phyloP scores from a whole-genome alignment of 2,888 invertebrate genomes.

The Apodemia duryi region DNA sequence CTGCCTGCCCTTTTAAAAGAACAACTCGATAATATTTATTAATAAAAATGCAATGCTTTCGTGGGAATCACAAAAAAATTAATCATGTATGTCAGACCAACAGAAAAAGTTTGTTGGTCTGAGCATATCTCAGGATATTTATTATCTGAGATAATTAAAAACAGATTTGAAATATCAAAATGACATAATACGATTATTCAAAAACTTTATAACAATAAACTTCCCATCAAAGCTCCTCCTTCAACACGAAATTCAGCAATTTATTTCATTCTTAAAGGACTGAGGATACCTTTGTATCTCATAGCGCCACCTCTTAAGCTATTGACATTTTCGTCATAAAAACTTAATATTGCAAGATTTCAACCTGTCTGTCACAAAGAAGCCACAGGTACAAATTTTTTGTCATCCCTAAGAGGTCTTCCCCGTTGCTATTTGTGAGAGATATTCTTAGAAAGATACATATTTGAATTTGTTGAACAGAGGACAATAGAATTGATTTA shows the following conservation, averaged over 20 bases:
- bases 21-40: too few species aligned
- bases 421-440: conserved; percentile 33
- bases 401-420: conserved; percentile 43
- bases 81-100: too few species aligned
- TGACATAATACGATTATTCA: neutral
- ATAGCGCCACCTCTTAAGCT: conserved; percentile 64
- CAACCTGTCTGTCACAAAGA: neutral
- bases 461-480: conserved; percentile 3
- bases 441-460: neutral
- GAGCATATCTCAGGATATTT: too few species aligned
- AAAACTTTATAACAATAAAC: conserved; percentile 24
- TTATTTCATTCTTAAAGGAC: neutral
- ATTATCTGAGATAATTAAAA: too few species aligned
- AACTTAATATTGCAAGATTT: conserved; percentile 45
- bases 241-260: neutral
- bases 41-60: too few species aligned
- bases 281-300: conserved; percentile 41
- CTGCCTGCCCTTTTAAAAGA: too few species aligned
- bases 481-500: conserved; percentile 3
- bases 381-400: conserved; percentile 58
- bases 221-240: neutral
- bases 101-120: too few species aligned
- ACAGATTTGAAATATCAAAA: neutral
- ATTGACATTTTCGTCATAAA: conserved; percentile 50
- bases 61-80: too few species aligned